Evolutionary conservation across 2,113 vertebrate genomes (phyloP).

Genomic region (Scatophagus argus): DNA sequence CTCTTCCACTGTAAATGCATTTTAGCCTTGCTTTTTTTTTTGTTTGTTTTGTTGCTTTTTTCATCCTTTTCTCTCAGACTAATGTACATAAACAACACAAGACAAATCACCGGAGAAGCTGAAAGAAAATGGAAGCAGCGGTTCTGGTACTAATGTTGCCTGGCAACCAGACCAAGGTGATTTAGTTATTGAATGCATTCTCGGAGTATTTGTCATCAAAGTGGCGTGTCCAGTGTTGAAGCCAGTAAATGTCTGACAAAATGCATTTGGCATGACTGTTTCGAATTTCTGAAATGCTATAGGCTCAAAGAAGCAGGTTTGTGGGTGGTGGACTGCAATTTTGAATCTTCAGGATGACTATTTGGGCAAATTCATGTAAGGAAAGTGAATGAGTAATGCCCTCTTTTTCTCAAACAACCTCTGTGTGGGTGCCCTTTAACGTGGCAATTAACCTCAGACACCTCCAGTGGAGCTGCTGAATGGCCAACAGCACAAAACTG

Average conservation of each 20-base stretch:
- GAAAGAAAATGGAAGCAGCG: slow-evolving; percentile 67
- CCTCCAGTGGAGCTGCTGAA: background rate
- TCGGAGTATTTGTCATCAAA: slow-evolving; percentile 58
- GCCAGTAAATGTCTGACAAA: slow-evolving; percentile 13
- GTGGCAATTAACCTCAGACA: slow-evolving; percentile 35
- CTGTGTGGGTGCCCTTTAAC: slow-evolving; percentile 39
- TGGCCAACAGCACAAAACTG: background rate
- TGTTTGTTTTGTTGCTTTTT: too few species aligned
- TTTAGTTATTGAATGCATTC: slow-evolving; percentile 67
- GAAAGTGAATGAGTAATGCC: slow-evolving; percentile 26
- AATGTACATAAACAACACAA: slow-evolving; percentile 74
- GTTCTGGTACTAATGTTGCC: slow-evolving; percentile 72
- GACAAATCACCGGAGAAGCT: slow-evolving; percentile 65
- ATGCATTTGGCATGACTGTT: slow-evolving; percentile 1
- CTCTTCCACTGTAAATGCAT: slow-evolving; percentile 30
- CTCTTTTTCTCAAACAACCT: slow-evolving; percentile 10
- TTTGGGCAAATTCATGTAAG: slow-evolving; percentile 13
- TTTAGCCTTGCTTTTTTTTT: slow-evolving; percentile 4
- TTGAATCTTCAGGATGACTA: slow-evolving; percentile 5
- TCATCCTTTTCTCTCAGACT: slow-evolving; percentile 37
- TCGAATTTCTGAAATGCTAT: background rate
- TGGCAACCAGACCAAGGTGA: slow-evolving; percentile 76
- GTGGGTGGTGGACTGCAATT: slow-evolving; percentile 7
- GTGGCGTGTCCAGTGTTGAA: slow-evolving; percentile 12
- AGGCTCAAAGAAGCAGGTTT: background rate